These are phyloP conservation scores for Plebejus anna DNA, from an alignment of 2,888 invertebrate genomes.

Conservation along the genomic window DNA sequence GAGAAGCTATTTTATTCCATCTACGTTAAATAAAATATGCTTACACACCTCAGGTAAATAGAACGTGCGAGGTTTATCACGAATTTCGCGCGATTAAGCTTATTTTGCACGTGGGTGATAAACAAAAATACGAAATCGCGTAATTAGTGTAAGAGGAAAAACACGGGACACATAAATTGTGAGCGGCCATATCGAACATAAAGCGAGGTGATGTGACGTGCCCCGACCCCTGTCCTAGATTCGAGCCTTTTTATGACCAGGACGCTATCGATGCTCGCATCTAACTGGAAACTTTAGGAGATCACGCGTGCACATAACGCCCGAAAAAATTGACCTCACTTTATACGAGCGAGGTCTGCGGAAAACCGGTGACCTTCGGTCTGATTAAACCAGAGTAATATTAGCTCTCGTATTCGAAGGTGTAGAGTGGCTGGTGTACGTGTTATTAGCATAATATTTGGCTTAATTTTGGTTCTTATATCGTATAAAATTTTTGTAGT, in stretches of 20 bases:
- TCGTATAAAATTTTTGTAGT: too few species aligned
- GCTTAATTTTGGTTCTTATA: background rate
- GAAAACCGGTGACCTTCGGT: background rate
- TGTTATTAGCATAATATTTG: background rate
- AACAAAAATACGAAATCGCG: conserved; percentile 27
- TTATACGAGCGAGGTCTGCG: conserved; percentile 1
- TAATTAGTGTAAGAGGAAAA: conserved; percentile 53
- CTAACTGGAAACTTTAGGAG: conserved; percentile 67
- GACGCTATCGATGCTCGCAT: conserved; percentile 70
- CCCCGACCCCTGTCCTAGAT: conserved; percentile 61
- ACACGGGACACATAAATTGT: conserved; percentile 60
- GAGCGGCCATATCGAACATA: conserved; percentile 66
- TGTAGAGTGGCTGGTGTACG: background rate
- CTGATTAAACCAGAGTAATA: conserved; percentile 1
- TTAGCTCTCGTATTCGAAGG: background rate
- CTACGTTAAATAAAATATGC: background rate
- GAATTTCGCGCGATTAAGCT: background rate
- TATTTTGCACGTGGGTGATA: background rate
- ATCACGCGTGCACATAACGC: conserved; percentile 60
- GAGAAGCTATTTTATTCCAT: background rate
- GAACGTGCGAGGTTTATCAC: background rate
- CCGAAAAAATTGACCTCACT: conserved; percentile 24
- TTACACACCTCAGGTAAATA: background rate
- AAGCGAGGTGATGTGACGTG: conserved; percentile 66
- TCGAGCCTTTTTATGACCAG: conserved; percentile 70